Evolutionary conservation across 2,113 vertebrate species (phyloP).

Genomic region (Cyrtonyx montezumae): DNA sequence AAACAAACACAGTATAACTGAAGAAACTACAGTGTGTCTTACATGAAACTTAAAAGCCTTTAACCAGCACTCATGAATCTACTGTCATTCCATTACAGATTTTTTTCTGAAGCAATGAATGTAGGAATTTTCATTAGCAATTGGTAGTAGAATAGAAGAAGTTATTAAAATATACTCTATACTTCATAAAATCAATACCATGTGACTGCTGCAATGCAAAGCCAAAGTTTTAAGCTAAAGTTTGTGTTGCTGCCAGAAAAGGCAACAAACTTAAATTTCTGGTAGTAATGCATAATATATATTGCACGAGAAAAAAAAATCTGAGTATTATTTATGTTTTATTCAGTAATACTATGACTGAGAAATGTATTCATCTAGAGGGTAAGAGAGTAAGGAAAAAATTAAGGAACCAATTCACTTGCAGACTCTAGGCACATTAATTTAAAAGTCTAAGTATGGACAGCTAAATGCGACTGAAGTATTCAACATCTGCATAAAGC

Average conservation of each 20-base stretch:
- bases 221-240: neutral
- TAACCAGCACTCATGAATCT: neutral
- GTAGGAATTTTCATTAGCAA: neutral
- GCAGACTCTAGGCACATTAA: neutral
- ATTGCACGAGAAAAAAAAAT: neutral
- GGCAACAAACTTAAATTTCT: neutral
- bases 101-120: neutral
- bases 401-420: neutral
- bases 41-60: neutral
- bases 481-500: neutral
- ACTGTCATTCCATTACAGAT: neutral
- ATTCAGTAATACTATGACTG: neutral
- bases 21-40: neutral
- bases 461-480: neutral
- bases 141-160: neutral
- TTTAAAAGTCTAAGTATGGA: neutral
- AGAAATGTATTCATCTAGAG: neutral
- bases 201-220: neutral
- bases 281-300: neutral
- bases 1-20: neutral
- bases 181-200: neutral
- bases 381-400: neutral
- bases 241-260: neutral
- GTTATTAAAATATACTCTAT: neutral
- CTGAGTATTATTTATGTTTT: neutral